Percentiles rank a stretch among this genome's conserved stretches.
Conservation (phyloP, 2,888 invertebrate genomes). For the Mallateleia sp. region DNA sequence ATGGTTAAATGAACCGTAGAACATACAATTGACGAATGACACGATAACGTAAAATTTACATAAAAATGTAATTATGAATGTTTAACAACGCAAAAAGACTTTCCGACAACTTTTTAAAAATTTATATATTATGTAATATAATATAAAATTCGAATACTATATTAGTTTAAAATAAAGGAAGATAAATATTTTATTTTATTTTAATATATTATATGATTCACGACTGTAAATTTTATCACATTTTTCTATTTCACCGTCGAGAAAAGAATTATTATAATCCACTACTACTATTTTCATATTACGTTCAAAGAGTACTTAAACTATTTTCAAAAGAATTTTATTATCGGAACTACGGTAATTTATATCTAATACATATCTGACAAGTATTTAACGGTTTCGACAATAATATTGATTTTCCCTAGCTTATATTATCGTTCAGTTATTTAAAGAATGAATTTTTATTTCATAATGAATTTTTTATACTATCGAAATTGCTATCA, state of each 20-base stretch:
- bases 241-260: background rate
- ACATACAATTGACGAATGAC: background rate
- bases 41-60: constrained; percentile 1
- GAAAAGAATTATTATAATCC: background rate
- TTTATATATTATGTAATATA: background rate
- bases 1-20: constrained; percentile 2
- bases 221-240: background rate
- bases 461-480: too few species aligned
- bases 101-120: background rate
- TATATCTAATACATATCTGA: background rate
- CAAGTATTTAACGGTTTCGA: background rate
- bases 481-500: too few species aligned
- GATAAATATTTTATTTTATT: background rate
- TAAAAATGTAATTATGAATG: constrained; percentile 29
- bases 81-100: background rate
- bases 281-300: background rate
- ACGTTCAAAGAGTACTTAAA: background rate
- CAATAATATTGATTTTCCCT: background rate
- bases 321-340: constrained; percentile 1
- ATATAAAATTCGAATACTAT: too few species aligned
- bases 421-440: background rate
- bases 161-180: background rate
- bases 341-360: background rate
- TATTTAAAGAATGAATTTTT: background rate
- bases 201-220: background rate